Evolutionary conservation across 2,797 vertebrate species (phyloP).

Genomic region (Chrosomus eos): DNA sequence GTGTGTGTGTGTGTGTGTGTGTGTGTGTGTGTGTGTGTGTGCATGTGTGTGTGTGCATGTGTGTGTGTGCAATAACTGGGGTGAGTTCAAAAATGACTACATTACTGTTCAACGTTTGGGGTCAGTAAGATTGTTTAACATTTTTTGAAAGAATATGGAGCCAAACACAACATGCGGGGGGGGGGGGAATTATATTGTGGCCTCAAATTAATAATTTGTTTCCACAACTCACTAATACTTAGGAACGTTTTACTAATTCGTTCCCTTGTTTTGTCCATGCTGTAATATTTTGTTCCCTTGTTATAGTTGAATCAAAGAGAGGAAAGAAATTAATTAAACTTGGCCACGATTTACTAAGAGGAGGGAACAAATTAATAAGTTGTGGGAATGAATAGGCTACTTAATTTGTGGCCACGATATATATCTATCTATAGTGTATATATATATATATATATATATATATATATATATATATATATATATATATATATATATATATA

Average conservation of each 20-base stretch:
- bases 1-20: too few relatives aligned
- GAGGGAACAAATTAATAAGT: background rate
- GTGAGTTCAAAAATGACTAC: too few relatives aligned
- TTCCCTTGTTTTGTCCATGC: background rate
- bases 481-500: background rate
- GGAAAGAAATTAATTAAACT: background rate
- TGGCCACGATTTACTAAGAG: background rate
- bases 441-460: too few relatives aligned
- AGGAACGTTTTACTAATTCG: background rate
- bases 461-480: background rate
- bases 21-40: too few relatives aligned
- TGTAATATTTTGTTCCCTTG: background rate
- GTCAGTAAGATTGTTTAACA: too few relatives aligned
- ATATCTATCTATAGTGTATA: too few relatives aligned
- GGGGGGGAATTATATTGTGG: too few relatives aligned
- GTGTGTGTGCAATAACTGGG: too few relatives aligned
- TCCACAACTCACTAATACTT: too few relatives aligned
- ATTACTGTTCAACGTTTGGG: too few relatives aligned
- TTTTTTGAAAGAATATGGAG: background rate
- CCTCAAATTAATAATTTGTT: background rate
- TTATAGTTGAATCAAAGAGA: background rate
- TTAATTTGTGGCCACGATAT: background rate
- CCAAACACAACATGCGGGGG: fast-evolving
- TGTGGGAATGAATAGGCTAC: background rate
- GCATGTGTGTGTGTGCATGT: too few relatives aligned